These are phyloP conservation scores for Lasioglossum malachurum DNA, from an alignment of 2,888 invertebrate species.

Conservation along the genomic window DNA sequence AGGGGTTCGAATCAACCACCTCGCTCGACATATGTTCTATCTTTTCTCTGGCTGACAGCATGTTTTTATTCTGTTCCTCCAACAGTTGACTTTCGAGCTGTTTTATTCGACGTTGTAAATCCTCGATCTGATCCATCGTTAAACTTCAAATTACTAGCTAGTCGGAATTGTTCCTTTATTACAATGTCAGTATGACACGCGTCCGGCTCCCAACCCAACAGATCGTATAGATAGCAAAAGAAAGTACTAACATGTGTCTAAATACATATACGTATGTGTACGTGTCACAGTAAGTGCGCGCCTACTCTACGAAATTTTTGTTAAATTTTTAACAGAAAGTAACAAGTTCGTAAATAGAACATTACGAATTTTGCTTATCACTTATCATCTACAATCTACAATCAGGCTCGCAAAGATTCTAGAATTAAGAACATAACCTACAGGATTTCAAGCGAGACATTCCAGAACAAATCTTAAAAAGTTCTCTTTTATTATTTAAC, in stretches of 20 bases:
- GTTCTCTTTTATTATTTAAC: not conserved
- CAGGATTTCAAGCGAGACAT: not conserved
- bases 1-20: constrained; percentile 99
- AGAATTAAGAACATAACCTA: constrained; percentile 34
- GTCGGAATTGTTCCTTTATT: not conserved
- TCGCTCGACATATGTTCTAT: constrained; percentile 97
- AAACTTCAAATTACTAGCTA: constrained; percentile 6
- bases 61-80: constrained; percentile 85
- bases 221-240: not conserved
- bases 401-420: not conserved
- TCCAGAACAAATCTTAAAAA: not conserved
- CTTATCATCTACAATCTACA: not conserved
- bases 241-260: not conserved
- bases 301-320: not conserved
- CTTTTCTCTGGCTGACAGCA: constrained; percentile 87
- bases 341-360: not conserved
- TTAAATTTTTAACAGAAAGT: not conserved
- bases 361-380: not conserved
- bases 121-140: constrained; percentile 87
- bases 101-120: constrained; percentile 87
- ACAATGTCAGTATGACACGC: constrained; percentile 7
- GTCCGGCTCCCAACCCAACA: not conserved
- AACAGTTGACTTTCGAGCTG: constrained; percentile 89
- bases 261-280: not conserved
- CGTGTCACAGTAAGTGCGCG: not conserved